A percentile compares a stretch with the other conserved stretches of the same genome.
These are phyloP conservation scores for Dicentrarchus labrax DNA, from an alignment of 2,113 vertebrate genomes.

Conservation along the genomic window DNA sequence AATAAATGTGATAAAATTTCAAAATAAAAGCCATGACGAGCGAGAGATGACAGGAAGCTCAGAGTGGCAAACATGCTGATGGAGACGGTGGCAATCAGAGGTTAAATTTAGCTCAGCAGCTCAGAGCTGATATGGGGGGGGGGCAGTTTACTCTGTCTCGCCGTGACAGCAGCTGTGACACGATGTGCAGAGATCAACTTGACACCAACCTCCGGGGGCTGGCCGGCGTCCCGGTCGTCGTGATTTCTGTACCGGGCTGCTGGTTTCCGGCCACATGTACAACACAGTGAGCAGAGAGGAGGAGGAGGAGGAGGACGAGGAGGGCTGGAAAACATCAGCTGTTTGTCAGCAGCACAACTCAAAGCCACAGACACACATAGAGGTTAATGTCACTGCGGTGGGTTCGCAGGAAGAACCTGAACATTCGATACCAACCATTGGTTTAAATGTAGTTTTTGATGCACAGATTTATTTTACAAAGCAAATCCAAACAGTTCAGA, in stretches of 20 bases:
- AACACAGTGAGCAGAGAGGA: background rate
- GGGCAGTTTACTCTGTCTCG: conserved; percentile 16
- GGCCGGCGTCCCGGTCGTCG: conserved; percentile 19
- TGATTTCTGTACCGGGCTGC: conserved; percentile 4
- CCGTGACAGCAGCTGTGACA: conserved; percentile 67
- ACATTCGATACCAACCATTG: too few relatives aligned
- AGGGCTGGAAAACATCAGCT: background rate
- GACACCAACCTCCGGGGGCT: conserved; percentile 37
- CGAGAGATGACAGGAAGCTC: background rate
- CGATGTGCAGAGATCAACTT: conserved; percentile 43
- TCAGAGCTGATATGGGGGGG: background rate
- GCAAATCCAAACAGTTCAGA: too few relatives aligned
- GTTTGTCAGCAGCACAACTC: background rate
- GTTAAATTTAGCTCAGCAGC: conserved; percentile 53
- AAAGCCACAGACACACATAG: background rate
- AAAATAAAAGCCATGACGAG: background rate
- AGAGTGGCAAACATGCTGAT: background rate
- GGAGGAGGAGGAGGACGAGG: background rate
- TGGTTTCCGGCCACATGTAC: conserved; percentile 17
- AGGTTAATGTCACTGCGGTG: background rate
- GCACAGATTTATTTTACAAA: too few relatives aligned
- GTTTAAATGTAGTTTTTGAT: too few relatives aligned
- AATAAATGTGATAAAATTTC: too few relatives aligned
- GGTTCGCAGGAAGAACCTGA: too few relatives aligned
- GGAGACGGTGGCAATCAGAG: conserved; percentile 13